Evolutionary conservation across 1,140 invertebrate genomes (phyloP).

Genomic region (Polypedilum pembai): DNA sequence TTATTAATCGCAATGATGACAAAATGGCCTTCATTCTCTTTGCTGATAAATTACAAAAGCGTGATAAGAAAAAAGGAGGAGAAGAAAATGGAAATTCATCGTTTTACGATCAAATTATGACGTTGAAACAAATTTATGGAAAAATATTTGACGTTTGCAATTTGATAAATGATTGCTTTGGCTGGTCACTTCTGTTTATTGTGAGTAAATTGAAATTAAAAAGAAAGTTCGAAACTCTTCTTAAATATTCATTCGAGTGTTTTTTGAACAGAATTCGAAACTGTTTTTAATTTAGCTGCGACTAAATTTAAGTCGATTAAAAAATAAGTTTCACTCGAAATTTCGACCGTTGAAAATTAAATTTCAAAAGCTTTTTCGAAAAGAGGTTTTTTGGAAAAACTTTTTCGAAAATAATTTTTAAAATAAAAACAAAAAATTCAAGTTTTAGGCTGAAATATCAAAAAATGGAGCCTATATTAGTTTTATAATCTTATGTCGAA

Average conservation of each 20-base stretch:
- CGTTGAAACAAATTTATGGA: constrained; percentile 29
- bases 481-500: too few species aligned
- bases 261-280: too few species aligned
- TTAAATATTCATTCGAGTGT: too few species aligned
- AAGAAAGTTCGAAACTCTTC: too few species aligned
- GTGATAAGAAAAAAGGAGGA: not conserved
- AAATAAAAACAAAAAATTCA: too few species aligned
- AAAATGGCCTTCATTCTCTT: constrained; percentile 21
- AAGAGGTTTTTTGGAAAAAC: too few species aligned
- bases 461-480: too few species aligned
- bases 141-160: constrained; percentile 28
- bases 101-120: constrained; percentile 11
- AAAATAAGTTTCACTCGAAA: too few species aligned
- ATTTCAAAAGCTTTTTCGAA: too few species aligned
- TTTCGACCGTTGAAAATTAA: too few species aligned
- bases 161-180: constrained; percentile 30
- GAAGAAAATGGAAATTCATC: not conserved
- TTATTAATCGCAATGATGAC: not conserved
- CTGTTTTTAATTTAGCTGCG: not conserved
- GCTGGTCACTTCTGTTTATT: constrained; percentile 30
- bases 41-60: not conserved
- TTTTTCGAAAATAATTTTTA: too few species aligned
- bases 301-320: not conserved
- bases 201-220: not conserved
- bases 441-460: too few species aligned